Evolutionary conservation across 2,888 invertebrate genomes (phyloP).

Genomic region (Cyclophora albipunctata): DNA sequence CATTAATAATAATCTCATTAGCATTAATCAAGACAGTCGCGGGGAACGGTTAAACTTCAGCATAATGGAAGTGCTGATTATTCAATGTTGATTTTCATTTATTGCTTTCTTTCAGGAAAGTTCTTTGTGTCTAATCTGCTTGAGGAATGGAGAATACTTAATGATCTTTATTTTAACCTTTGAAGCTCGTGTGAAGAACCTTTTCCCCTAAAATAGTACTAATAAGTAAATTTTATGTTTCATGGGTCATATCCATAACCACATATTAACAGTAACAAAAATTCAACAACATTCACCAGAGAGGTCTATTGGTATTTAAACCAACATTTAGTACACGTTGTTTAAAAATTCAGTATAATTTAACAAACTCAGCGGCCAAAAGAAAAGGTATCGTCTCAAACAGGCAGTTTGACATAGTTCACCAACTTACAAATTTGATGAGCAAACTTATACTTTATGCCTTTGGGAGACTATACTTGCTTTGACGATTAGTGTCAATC

Average conservation of each 20-base stretch:
- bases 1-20: background rate
- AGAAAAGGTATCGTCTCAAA: constrained; percentile 4
- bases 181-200: background rate
- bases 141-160: constrained; percentile 25
- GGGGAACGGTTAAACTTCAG: background rate
- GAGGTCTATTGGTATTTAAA: too few species aligned
- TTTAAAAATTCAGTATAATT: constrained; percentile 10
- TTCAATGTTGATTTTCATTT: constrained; percentile 36
- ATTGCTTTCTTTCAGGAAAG: constrained; percentile 24
- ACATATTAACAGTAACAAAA: too few species aligned
- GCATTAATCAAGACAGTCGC: background rate
- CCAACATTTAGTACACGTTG: background rate
- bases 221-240: too few species aligned
- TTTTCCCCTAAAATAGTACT: too few species aligned
- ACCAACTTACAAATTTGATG: constrained; percentile 12
- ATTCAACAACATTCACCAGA: too few species aligned
- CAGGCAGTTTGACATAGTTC: constrained; percentile 10
- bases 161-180: constrained; percentile 12
- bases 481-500: constrained; percentile 23
- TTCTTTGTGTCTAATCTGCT: constrained; percentile 28
- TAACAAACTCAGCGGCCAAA: background rate
- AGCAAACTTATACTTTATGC: constrained; percentile 9
- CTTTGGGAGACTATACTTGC: constrained; percentile 12
- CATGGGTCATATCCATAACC: too few species aligned
- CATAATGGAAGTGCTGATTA: constrained; percentile 30